These are phyloP conservation scores for Atrichornis clamosus DNA, from an alignment of 2,113 vertebrate genomes.

Conservation along the genomic window DNA sequence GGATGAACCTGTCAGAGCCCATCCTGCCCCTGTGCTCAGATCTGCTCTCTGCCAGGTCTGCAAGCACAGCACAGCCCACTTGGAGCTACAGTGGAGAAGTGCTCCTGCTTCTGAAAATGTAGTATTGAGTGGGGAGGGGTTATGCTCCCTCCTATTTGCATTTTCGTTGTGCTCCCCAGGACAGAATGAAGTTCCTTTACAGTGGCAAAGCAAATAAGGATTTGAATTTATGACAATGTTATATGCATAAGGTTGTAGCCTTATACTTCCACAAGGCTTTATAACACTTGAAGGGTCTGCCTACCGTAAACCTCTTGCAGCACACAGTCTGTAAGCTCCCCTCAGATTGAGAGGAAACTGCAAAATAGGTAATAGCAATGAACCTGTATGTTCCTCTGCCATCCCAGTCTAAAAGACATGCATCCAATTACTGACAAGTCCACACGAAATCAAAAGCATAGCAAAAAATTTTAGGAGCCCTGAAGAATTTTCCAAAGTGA, in stretches of 20 bases:
- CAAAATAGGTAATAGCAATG: background rate
- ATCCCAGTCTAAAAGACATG: background rate
- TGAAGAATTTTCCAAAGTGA: background rate
- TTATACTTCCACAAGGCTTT: background rate
- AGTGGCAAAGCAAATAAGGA: background rate
- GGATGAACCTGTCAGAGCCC: background rate
- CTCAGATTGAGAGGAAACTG: background rate
- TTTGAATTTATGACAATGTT: background rate
- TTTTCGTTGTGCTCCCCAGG: background rate
- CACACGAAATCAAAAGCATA: background rate
- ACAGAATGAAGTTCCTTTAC: background rate
- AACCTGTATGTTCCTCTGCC: background rate
- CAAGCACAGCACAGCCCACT: background rate
- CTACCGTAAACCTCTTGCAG: background rate
- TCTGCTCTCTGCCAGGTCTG: no score
- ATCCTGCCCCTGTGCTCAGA: no score
- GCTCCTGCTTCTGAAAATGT: background rate
- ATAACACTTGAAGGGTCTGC: background rate
- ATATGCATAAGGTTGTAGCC: background rate
- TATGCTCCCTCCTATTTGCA: background rate
- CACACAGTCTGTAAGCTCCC: background rate
- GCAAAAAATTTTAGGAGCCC: background rate
- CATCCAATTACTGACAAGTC: background rate
- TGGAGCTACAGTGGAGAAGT: background rate
- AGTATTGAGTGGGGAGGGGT: background rate